Evolutionary conservation across 2,888 invertebrate genomes (phyloP).

Genomic region (Cenopis cana): DNA sequence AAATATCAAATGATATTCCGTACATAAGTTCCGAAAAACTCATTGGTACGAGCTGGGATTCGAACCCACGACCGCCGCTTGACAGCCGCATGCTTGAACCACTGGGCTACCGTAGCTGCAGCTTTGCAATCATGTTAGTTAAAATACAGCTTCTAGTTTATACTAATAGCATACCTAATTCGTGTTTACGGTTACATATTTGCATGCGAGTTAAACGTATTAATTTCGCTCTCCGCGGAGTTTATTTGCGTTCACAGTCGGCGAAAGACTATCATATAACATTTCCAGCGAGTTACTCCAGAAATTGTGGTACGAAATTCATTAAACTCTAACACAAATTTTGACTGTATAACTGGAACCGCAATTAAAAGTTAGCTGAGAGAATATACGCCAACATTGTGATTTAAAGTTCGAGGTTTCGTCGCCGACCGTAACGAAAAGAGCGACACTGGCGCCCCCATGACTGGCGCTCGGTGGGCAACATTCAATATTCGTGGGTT

Average conservation of each 20-base stretch:
- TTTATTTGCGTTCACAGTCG: constrained; percentile 57
- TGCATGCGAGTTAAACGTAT: constrained; percentile 40
- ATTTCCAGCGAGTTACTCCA: constrained; percentile 57
- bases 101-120: too few relatives aligned
- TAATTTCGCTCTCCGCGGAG: constrained; percentile 46
- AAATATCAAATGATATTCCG: too few relatives aligned
- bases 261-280: constrained; percentile 57
- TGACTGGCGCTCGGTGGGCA: constrained; percentile 5
- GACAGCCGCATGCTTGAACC: too few relatives aligned
- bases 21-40: too few relatives aligned
- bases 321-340: constrained; percentile 78
- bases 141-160: constrained; percentile 20
- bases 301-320: constrained; percentile 70
- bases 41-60: too few relatives aligned
- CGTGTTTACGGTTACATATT: constrained; percentile 28
- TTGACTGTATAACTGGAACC: constrained; percentile 73
- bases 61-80: too few relatives aligned
- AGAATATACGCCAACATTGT: constrained; percentile 76
- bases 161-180: constrained; percentile 34
- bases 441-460: constrained; percentile 42
- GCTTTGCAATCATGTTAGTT: constrained; percentile 15
- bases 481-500: not conserved
- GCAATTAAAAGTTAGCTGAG: constrained; percentile 81
- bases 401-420: constrained; percentile 76
- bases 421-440: constrained; percentile 41